Evolutionary conservation across 2,888 invertebrate species (phyloP).

Genomic region (Netelia inedita): DNA sequence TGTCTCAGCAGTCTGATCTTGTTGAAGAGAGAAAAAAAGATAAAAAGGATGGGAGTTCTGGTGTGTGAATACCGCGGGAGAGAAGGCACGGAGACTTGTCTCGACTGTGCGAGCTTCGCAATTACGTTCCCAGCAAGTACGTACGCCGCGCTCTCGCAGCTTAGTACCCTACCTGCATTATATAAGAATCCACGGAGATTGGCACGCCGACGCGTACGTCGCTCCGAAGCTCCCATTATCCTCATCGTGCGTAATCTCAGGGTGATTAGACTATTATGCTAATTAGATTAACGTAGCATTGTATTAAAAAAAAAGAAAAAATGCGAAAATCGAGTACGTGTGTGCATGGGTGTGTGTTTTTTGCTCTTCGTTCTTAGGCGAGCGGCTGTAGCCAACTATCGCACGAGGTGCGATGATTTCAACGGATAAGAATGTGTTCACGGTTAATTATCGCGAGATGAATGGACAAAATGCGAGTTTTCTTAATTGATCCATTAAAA

Average conservation of each 20-base stretch:
- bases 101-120: slow-evolving; percentile 59
- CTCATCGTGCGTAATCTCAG: slow-evolving; percentile 67
- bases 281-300: slow-evolving; percentile 64
- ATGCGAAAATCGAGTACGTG: slow-evolving; percentile 14
- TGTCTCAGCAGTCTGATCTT: slow-evolving; percentile 31
- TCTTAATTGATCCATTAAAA: not conserved
- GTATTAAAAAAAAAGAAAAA: slow-evolving; percentile 58
- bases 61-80: slow-evolving; percentile 31
- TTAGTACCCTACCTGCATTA: slow-evolving; percentile 51
- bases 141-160: slow-evolving; percentile 17
- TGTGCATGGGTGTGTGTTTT: not conserved
- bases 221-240: slow-evolving; percentile 61
- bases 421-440: not conserved
- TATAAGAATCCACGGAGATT: slow-evolving; percentile 55
- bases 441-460: not conserved
- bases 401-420: not conserved
- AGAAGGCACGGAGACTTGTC: slow-evolving; percentile 49
- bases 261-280: slow-evolving; percentile 67
- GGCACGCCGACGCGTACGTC: slow-evolving; percentile 63
- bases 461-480: not conserved
- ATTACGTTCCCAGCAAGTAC: slow-evolving; percentile 66
- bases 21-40: not conserved
- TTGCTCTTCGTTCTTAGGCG: not conserved
- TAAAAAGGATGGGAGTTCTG: slow-evolving; percentile 1
- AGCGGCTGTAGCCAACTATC: not conserved